These are phyloP conservation scores for Zenarchopterus dispar DNA, from an alignment of 2,797 vertebrate species.

Conservation along the genomic window DNA sequence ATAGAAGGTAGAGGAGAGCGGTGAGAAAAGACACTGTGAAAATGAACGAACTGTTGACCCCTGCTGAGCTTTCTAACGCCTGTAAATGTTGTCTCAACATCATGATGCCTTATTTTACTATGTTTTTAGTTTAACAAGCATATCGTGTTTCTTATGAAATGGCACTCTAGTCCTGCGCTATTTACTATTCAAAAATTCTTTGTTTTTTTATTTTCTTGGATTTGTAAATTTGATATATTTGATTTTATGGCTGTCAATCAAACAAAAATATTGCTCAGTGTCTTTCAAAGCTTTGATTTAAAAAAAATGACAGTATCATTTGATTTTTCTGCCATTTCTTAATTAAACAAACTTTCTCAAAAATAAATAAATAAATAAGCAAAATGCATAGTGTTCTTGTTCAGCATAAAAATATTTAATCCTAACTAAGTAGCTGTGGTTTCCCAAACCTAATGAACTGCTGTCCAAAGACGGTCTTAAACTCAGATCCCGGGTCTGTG, in stretches of 20 bases:
- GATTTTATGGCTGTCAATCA: no score
- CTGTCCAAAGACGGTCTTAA: no score
- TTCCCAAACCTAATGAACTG: no score
- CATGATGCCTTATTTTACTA: no score
- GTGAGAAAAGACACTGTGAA: conserved; percentile 4
- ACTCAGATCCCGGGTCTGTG: no score
- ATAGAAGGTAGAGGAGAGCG: conserved; percentile 63
- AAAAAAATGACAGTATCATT: not conserved
- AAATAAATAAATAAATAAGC: not conserved
- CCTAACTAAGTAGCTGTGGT: no score
- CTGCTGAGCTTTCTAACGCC: not conserved
- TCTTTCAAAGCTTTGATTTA: not conserved
- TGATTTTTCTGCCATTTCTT: not conserved
- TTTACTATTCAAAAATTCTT: no score
- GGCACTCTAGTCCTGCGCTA: not conserved
- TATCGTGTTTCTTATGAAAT: not conserved
- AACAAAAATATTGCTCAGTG: no score
- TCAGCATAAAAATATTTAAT: no score
- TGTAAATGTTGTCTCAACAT: not conserved
- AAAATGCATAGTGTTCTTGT: no score
- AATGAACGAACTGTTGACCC: not conserved
- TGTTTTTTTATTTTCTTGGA: not conserved
- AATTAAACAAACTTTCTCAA: no score
- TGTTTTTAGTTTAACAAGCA: not conserved
- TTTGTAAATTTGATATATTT: no score